phyloP scores from a whole-genome alignment of 1,140 invertebrate genomes.

The Ctenoplectra terminalis region DNA sequence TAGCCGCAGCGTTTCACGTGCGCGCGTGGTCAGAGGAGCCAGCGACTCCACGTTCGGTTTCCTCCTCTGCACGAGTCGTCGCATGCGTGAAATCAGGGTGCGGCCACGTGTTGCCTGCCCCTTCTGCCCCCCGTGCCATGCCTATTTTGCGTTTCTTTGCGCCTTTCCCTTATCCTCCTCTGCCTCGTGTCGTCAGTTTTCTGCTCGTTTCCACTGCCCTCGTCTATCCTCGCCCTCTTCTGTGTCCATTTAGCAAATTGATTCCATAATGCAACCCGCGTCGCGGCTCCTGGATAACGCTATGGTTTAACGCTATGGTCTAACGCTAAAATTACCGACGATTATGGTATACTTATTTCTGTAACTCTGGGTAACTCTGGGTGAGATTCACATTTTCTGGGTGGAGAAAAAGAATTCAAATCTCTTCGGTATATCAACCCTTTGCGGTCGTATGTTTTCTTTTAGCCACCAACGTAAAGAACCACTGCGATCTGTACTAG shows the following conservation, averaged over 20 bases:
- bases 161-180: conserved; percentile 33
- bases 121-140: background rate
- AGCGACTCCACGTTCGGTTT: conserved; percentile 46
- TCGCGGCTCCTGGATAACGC: background rate
- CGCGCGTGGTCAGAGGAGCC: conserved; percentile 47
- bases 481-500: no score
- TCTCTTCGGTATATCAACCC: no score
- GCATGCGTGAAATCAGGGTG: conserved; percentile 71
- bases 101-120: conserved; percentile 50
- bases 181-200: conserved; percentile 31
- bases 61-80: conserved; percentile 50
- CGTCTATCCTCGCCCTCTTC: background rate
- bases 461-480: no score
- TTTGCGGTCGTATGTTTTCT: no score
- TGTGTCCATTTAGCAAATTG: conserved; percentile 72
- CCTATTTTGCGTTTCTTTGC: conserved; percentile 33
- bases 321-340: background rate
- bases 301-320: conserved; percentile 27
- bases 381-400: no score
- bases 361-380: no score
- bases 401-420: no score
- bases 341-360: conserved; percentile 25
- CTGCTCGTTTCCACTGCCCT: background rate
- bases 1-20: conserved; percentile 36
- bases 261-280: conserved; percentile 59